These are phyloP conservation scores for Periphyllus acericola DNA, from an alignment of 2,888 invertebrate genomes.

Conservation along the genomic window DNA sequence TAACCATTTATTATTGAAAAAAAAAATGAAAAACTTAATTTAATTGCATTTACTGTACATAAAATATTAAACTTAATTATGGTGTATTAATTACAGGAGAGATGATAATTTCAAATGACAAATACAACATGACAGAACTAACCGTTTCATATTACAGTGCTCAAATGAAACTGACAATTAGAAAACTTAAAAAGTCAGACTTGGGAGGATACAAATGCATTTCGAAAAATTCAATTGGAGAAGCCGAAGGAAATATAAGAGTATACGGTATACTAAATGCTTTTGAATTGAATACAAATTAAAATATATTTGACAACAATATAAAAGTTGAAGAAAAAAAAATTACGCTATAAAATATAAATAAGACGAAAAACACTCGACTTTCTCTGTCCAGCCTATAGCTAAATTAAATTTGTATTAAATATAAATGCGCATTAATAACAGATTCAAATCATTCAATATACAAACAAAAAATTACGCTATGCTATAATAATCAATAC, in stretches of 20 bases:
- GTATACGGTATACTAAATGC: conserved; percentile 79
- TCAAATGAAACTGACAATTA: conserved; percentile 72
- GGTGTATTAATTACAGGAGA: conserved; percentile 74
- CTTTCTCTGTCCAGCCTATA: too few relatives aligned
- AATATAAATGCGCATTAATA: too few relatives aligned
- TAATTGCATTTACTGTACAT: background rate
- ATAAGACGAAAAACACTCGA: too few relatives aligned
- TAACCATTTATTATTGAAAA: background rate
- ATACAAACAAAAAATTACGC: too few relatives aligned
- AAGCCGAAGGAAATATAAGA: conserved; percentile 88
- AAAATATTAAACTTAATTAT: background rate
- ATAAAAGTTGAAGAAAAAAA: too few relatives aligned
- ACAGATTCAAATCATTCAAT: too few relatives aligned
- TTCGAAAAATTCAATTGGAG: conserved; percentile 91
- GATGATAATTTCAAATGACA: conserved; percentile 89
- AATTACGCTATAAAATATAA: too few relatives aligned
- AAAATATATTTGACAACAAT: too few relatives aligned
- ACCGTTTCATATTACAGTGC: conserved; percentile 76
- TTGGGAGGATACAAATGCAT: conserved; percentile 91
- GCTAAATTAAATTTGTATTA: too few relatives aligned
- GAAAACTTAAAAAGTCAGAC: conserved; percentile 79
- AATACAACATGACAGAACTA: conserved; percentile 84
- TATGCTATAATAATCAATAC: too few relatives aligned
- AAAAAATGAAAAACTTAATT: background rate
- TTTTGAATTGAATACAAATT: too few relatives aligned